Evolutionary conservation across 2,113 vertebrate species (phyloP).

Genomic region (Alectura lathami): DNA sequence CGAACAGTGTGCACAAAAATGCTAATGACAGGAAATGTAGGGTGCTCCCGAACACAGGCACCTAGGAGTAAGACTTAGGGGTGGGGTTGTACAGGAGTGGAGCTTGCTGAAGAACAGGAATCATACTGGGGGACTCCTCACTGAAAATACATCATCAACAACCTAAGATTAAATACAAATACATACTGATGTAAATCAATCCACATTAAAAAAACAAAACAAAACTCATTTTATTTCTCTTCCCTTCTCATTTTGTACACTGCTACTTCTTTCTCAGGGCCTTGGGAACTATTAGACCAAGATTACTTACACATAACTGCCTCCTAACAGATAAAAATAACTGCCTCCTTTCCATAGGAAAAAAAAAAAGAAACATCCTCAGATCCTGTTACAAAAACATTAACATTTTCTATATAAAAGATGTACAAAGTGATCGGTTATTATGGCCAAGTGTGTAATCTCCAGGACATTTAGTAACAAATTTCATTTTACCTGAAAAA

Average conservation of each 20-base stretch:
- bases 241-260: neutral
- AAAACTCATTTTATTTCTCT: neutral
- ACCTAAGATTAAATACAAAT: constrained; percentile 15
- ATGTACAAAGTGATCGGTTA: neutral
- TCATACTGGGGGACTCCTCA: neutral
- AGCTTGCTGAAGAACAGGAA: constrained; percentile 29
- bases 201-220: neutral
- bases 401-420: neutral
- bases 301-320: neutral
- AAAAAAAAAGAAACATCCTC: neutral
- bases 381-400: neutral
- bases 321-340: neutral
- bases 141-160: constrained; percentile 22
- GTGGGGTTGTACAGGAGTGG: neutral
- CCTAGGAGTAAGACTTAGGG: neutral
- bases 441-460: neutral
- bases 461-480: neutral
- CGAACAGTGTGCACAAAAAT: neutral
- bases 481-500: neutral
- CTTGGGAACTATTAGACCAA: neutral
- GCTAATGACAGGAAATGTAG: neutral
- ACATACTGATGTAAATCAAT: neutral
- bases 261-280: neutral
- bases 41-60: neutral
- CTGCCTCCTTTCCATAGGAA: neutral